A percentile compares a stretch with the other conserved stretches of the same genome.
phyloP scores from a whole-genome alignment of 2,797 vertebrate genomes.

The Etheostoma nigrum region DNA sequence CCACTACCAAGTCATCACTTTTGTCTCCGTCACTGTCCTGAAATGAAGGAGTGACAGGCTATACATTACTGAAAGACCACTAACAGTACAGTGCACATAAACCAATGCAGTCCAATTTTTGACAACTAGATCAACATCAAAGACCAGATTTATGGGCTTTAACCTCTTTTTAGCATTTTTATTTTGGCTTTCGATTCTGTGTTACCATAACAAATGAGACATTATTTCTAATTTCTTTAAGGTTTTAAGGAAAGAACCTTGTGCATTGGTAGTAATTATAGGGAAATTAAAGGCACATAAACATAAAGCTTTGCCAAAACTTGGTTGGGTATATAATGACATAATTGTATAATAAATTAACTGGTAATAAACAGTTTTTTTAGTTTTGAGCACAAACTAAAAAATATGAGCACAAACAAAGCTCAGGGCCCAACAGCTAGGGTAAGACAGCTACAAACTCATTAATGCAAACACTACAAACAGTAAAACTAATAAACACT shows the following conservation, averaged over 20 bases:
- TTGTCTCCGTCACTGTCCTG: slow-evolving; percentile 98
- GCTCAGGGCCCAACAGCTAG: not conserved
- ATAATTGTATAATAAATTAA: not conserved
- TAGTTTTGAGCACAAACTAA: not conserved
- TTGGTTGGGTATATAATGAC: not conserved
- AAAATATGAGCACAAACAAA: not conserved
- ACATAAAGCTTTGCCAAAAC: not conserved
- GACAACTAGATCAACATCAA: not conserved
- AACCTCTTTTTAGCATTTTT: not conserved
- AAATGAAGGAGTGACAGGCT: slow-evolving; percentile 42
- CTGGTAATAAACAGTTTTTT: not conserved
- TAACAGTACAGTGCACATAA: not conserved
- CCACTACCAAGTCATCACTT: slow-evolving; percentile 96
- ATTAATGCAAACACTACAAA: not conserved
- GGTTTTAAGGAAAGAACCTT: not conserved
- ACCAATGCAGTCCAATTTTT: not conserved
- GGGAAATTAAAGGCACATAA: not conserved
- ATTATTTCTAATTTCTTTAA: not conserved
- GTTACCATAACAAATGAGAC: not conserved
- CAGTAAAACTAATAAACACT: slow-evolving; percentile 56
- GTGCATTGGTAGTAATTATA: not conserved
- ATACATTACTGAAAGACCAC: not conserved
- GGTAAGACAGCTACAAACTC: not conserved
- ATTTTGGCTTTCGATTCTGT: not conserved
- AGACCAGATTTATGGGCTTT: slow-evolving; percentile 5